phyloP scores from a whole-genome alignment of 2,888 invertebrate genomes.

The Heliconius ethilla region DNA sequence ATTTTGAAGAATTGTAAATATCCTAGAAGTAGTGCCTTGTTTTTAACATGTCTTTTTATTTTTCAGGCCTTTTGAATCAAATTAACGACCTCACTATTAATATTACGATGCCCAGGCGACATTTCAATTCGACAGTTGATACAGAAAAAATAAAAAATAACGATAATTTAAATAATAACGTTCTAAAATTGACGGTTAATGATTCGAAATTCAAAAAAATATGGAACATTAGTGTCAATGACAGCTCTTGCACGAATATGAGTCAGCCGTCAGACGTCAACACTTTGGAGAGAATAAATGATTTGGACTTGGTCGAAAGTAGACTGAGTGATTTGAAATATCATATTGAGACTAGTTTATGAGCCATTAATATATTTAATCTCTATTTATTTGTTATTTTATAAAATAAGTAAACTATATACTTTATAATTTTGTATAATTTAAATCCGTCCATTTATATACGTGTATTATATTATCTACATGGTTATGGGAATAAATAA shows the following conservation, averaged over 20 bases:
- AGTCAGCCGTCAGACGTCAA: conserved; percentile 65
- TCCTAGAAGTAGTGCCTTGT: no score
- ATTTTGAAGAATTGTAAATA: no score
- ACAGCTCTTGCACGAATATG: conserved; percentile 51
- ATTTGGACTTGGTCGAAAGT: conserved; percentile 70
- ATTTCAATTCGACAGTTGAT: conserved; percentile 41
- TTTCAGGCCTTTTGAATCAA: conserved; percentile 71
- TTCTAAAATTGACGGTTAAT: conserved; percentile 54
- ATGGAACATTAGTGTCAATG: conserved; percentile 62
- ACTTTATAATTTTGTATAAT: neutral
- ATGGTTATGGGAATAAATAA: conserved; percentile 17
- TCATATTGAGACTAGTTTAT: conserved; percentile 69
- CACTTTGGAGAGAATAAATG: conserved; percentile 73
- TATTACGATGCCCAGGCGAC: conserved; percentile 48
- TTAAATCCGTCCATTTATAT: conserved; percentile 2
- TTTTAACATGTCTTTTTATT: conserved; percentile 19
- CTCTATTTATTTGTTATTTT: neutral
- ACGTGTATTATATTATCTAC: neutral
- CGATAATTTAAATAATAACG: conserved; percentile 42
- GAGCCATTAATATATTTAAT: neutral
- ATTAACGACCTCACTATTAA: conserved; percentile 66
- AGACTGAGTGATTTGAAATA: conserved; percentile 66
- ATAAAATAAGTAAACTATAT: neutral
- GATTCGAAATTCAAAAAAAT: conserved; percentile 54
- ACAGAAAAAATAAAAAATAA: conserved; percentile 27